Evolutionary conservation across 2,888 invertebrate genomes (phyloP), one percentile per base, ranked within the genome.

Genomic region (Dryocosmus kuriphilus): DNA sequence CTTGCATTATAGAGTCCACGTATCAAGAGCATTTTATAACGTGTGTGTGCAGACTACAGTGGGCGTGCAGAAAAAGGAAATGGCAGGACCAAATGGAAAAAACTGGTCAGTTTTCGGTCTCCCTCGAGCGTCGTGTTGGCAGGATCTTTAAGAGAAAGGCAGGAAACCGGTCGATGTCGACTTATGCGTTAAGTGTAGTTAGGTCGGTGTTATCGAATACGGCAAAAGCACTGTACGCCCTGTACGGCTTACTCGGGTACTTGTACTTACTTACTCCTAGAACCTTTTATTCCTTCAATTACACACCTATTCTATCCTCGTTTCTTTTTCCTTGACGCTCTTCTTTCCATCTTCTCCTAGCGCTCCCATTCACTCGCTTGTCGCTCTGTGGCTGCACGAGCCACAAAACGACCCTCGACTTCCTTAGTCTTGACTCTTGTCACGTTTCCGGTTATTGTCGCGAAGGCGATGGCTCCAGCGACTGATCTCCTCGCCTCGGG

Each of bases 381-480:
- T 24, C 19, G 67, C 16, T 51, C n/a, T 46, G 19, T 41, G 41
- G 46, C 46, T 67, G 67, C 41, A 51, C 67, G 67, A 67, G 67
- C 67, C 41, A 46, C 67, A 67, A 67, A 46, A 67, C 67, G 46
- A 2, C 27, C 46, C 27, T 46, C 67, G 46, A 41, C 67, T 46
- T 67, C 67, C 67, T 46, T n/a, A 67, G 67, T 67, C 67, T 46
- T 46, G 67, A 46, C 67, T 67, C 67, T 46, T 46, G 67, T 67
- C 67, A 67, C 67, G 67, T 67, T 67, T 67, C 67, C 67, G 67
- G 67, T 67, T 67, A 41, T 46, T 41, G 41, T 67, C 67, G 41
- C 11, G 41, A 46, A 67, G 67, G 67, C 67, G 67, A 67, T 30
- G 46, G 46, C 67, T 67, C 46, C 27, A 27, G 46, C 67, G 38